Percentiles rank a stretch among this genome's conserved stretches.
These are phyloP conservation scores for Sesia bembeciformis DNA, from an alignment of 2,888 invertebrate genomes.

Conservation along the genomic window DNA sequence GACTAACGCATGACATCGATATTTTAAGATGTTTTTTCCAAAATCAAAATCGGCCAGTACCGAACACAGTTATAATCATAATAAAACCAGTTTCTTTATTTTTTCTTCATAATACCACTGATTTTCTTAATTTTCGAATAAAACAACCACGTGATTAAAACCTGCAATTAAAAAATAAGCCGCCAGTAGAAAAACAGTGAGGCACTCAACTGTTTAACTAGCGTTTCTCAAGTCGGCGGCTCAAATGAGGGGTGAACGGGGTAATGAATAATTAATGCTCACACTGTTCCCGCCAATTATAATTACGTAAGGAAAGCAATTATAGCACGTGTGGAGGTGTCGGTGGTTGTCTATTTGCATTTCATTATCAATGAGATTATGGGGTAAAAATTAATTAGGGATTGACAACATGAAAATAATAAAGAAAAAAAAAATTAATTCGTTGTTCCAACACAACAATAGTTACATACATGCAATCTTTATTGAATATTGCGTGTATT, in stretches of 20 bases:
- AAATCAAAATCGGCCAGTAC: no score
- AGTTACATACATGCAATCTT: no score
- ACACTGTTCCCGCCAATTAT: slow-evolving; percentile 65
- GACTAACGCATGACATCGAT: no score
- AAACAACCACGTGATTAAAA: not conserved
- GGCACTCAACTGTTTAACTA: slow-evolving; percentile 46
- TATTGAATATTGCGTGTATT: no score
- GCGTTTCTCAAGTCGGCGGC: slow-evolving; percentile 54
- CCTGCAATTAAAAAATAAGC: slow-evolving; percentile 45
- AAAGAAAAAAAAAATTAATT: no score
- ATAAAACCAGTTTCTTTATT: no score
- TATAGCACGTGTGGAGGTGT: slow-evolving; percentile 14
- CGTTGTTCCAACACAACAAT: no score
- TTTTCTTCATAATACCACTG: no score
- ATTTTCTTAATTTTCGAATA: not conserved
- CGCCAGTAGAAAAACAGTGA: slow-evolving; percentile 42
- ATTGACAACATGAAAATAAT: no score
- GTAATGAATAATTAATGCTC: slow-evolving; percentile 70
- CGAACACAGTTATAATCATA: no score
- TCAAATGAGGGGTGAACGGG: slow-evolving; percentile 52
- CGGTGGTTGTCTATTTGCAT: not conserved
- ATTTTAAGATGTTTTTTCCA: no score
- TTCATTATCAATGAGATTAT: not conserved
- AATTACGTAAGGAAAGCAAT: slow-evolving; percentile 64
- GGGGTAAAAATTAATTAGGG: not conserved